These are phyloP conservation scores for Hyppa rectilinea DNA, from an alignment of 2,888 invertebrate species.

Conservation along the genomic window DNA sequence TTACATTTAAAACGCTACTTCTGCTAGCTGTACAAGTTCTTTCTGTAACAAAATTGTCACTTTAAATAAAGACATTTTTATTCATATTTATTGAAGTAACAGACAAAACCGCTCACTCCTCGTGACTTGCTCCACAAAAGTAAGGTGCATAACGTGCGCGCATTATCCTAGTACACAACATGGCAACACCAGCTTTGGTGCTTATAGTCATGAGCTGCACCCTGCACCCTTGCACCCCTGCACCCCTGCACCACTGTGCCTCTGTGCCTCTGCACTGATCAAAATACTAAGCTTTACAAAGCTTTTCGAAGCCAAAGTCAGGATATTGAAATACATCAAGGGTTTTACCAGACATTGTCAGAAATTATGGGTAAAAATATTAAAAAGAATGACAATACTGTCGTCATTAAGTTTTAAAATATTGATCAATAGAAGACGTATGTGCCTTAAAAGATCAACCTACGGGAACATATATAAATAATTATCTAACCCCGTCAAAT, in stretches of 20 bases:
- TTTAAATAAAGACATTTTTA: too few species aligned
- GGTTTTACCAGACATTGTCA: too few species aligned
- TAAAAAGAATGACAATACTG: too few species aligned
- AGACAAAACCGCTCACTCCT: background rate
- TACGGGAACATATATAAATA: too few species aligned
- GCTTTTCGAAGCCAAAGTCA: background rate
- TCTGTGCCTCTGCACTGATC: conserved; percentile 12
- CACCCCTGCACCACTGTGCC: background rate
- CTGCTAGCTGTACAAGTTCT: too few species aligned
- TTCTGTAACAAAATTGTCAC: too few species aligned
- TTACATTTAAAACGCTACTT: too few species aligned
- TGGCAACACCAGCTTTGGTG: conserved; percentile 39
- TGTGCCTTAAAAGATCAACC: too few species aligned
- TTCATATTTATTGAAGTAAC: too few species aligned
- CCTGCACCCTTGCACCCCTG: conserved; percentile 4
- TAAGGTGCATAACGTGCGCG: conserved; percentile 51
- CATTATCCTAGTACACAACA: conserved; percentile 55
- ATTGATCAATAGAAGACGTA: background rate
- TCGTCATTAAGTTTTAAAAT: background rate
- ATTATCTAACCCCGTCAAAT: too few species aligned
- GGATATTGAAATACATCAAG: conserved; percentile 11
- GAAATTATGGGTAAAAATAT: background rate
- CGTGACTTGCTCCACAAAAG: conserved; percentile 8
- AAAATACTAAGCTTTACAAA: conserved; percentile 33
- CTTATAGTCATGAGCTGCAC: conserved; percentile 22